phyloP scores from a whole-genome alignment of 2,113 vertebrate species.

The Raphicerus campestris region DNA sequence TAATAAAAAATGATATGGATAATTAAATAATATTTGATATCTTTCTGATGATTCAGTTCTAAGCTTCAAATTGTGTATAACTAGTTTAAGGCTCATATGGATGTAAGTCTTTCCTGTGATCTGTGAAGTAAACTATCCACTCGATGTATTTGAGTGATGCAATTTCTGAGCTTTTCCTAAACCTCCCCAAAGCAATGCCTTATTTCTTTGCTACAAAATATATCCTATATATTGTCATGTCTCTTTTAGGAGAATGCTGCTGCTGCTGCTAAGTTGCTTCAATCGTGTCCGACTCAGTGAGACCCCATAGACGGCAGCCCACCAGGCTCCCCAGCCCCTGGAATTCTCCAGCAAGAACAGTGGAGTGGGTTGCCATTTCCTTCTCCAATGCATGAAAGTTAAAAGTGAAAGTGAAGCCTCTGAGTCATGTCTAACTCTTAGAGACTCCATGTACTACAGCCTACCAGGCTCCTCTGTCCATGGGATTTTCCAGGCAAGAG shows the following conservation, averaged over 20 bases:
- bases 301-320: too few species aligned
- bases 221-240: fast-evolving
- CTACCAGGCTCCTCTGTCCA: too few species aligned
- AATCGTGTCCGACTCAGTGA: too few species aligned
- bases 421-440: too few species aligned
- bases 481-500: too few species aligned
- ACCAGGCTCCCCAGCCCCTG: too few species aligned
- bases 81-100: fast-evolving
- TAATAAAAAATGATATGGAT: background rate
- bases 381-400: too few species aligned
- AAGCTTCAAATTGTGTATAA: background rate
- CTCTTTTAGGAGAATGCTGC: background rate
- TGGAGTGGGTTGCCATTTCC: too few species aligned
- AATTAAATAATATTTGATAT: background rate
- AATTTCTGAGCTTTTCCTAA: background rate
- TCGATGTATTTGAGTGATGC: background rate
- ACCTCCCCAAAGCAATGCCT: background rate
- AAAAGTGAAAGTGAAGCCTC: too few species aligned
- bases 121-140: background rate
- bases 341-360: too few species aligned
- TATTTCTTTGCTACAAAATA: background rate
- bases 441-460: too few species aligned
- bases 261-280: too few species aligned
- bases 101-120: background rate
- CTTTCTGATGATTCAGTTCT: background rate